Conservation (phyloP, 2,113 vertebrate genomes). For the Pelvicachromis taeniatus region DNA sequence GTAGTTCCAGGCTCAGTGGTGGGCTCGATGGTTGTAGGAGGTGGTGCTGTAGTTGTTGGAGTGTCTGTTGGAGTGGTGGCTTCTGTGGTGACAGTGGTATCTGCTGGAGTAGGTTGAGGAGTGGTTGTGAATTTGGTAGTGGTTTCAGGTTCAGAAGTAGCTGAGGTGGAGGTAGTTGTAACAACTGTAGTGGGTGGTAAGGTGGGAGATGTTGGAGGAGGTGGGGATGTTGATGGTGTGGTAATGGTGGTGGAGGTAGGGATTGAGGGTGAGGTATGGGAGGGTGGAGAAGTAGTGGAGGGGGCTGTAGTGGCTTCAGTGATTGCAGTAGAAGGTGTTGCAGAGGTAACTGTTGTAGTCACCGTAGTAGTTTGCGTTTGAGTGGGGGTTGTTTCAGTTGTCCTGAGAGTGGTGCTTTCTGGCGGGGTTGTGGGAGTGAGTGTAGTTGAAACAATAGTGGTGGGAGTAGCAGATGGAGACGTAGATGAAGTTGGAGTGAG, state of each 20-base stretch:
- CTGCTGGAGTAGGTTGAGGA: neutral
- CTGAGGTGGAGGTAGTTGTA: constrained; percentile 7
- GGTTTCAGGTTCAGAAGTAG: constrained; percentile 6
- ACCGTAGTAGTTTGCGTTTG: neutral
- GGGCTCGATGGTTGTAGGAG: constrained; percentile 30
- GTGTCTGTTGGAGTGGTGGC: constrained; percentile 19
- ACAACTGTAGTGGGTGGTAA: constrained; percentile 1
- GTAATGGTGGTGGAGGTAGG: neutral
- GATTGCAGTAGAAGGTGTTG: constrained; percentile 3
- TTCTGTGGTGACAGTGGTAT: neutral
- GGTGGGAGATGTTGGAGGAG: neutral
- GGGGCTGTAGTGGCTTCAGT: neutral
- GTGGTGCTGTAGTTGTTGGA: constrained; percentile 8
- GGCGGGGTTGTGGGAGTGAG: neutral
- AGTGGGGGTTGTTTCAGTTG: constrained; percentile 17
- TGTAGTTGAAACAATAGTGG: constrained; percentile 9
- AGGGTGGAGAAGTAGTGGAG: neutral
- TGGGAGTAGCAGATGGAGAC: neutral
- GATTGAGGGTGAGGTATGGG: neutral
- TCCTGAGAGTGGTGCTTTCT: constrained; percentile 8
- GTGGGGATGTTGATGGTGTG: neutral
- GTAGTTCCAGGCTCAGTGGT: constrained; percentile 37
- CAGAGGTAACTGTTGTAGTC: neutral
- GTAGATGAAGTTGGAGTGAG: neutral
- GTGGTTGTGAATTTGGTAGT: neutral